phyloP scores from a whole-genome alignment of 2,888 invertebrate species.

The Eupithecia exiguata region DNA sequence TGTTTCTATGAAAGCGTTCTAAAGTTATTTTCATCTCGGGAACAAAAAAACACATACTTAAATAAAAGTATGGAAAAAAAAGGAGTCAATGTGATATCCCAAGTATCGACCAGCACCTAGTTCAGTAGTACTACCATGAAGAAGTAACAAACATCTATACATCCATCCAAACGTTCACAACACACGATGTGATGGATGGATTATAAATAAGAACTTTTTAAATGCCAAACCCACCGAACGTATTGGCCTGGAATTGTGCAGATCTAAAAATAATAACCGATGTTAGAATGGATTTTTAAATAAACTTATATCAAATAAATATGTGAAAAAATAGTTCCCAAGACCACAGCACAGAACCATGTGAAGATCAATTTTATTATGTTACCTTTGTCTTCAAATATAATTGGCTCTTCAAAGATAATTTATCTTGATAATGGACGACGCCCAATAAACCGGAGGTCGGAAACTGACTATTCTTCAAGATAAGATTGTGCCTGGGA shows the following conservation, averaged over 20 bases:
- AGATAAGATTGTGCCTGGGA: conserved; percentile 71
- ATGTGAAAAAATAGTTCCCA: background rate
- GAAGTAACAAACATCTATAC: background rate
- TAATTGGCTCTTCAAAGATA: conserved; percentile 83
- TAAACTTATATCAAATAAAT: no score
- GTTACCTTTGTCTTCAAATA: conserved; percentile 84
- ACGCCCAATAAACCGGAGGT: conserved; percentile 81
- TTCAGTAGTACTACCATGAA: background rate
- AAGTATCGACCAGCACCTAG: background rate
- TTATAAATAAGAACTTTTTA: background rate
- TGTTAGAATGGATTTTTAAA: no score
- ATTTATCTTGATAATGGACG: conserved; percentile 83
- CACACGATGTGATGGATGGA: no score
- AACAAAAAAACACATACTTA: no score
- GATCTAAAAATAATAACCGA: no score
- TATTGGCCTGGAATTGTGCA: no score
- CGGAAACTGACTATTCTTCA: conserved; percentile 70
- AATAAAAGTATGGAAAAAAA: no score
- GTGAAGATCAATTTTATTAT: conserved; percentile 63
- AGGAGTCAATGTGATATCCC: no score
- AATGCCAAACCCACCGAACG: background rate
- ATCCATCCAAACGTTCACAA: background rate
- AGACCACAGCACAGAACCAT: conserved; percentile 67
- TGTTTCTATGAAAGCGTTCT: background rate
- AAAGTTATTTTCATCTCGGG: background rate